Evolutionary conservation across 2,113 vertebrate genomes (phyloP).

Genomic region (Chaetodon trifascialis): DNA sequence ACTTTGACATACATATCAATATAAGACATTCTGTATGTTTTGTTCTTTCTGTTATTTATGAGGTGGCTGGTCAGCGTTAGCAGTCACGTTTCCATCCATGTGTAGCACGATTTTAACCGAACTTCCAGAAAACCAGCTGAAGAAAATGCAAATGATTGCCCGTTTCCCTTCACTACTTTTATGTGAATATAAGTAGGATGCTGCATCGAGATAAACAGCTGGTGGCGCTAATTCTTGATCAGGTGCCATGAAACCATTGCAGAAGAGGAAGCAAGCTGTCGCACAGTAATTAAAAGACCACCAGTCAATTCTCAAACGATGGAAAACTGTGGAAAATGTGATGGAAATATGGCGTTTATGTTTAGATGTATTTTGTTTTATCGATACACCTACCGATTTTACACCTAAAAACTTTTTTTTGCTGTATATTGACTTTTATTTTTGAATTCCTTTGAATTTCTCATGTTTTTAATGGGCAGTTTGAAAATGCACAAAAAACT

Average conservation of each 20-base stretch:
- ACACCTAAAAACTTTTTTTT: not conserved
- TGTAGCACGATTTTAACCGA: too few relatives aligned
- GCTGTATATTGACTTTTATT: not conserved
- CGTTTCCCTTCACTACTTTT: not conserved
- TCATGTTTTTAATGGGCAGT: not conserved
- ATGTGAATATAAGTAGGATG: not conserved
- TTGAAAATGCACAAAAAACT: not conserved
- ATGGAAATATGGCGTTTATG: not conserved
- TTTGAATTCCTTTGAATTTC: not conserved
- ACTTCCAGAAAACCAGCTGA: not conserved
- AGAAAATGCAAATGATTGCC: not conserved
- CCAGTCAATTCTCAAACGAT: not conserved
- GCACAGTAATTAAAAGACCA: not conserved
- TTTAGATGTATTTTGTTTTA: not conserved
- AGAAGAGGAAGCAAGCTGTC: not conserved
- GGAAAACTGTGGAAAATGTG: not conserved
- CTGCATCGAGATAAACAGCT: not conserved
- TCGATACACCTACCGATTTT: not conserved
- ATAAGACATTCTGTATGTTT: not conserved
- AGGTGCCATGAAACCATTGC: too few relatives aligned
- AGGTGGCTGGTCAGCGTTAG: not conserved
- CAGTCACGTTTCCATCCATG: not conserved
- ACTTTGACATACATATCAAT: not conserved
- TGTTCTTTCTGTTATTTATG: not conserved
- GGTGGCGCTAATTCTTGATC: not conserved